phyloP scores from a whole-genome alignment of 2,797 vertebrate genomes.

The Gallirallus australis region DNA sequence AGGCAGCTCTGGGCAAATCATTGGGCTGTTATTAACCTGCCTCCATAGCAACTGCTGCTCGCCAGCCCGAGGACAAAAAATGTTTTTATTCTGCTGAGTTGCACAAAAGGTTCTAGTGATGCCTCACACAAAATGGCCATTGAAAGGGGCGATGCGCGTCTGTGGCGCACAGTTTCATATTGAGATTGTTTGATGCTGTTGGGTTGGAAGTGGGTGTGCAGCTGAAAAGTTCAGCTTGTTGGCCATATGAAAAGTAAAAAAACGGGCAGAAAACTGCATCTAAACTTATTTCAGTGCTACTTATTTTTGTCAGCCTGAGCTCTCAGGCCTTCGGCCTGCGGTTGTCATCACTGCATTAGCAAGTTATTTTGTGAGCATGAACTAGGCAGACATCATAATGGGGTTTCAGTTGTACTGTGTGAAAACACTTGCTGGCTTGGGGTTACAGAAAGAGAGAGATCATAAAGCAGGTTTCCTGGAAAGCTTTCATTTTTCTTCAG shows the following conservation, averaged over 20 bases:
- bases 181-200: conserved; percentile 44
- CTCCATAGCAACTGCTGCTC: conserved; percentile 90
- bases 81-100: conserved; percentile 88
- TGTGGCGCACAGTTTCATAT: conserved; percentile 69
- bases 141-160: conserved; percentile 76
- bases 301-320: background rate
- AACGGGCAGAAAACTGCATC: background rate
- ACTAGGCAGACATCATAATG: background rate
- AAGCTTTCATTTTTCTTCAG: background rate
- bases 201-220: background rate
- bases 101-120: conserved; percentile 88
- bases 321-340: background rate
- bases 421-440: background rate
- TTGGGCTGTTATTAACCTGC: conserved; percentile 88
- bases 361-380: background rate
- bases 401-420: background rate
- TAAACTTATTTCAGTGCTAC: background rate
- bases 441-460: background rate
- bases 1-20: conserved; percentile 84
- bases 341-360: background rate
- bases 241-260: background rate
- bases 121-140: conserved; percentile 83
- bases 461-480: background rate
- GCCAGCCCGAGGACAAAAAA: conserved; percentile 84
- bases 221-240: background rate